Evolutionary conservation across 2,113 vertebrate genomes (phyloP), one percentile per base, ranked within the genome.

Genomic region (Callipepla californica): DNA sequence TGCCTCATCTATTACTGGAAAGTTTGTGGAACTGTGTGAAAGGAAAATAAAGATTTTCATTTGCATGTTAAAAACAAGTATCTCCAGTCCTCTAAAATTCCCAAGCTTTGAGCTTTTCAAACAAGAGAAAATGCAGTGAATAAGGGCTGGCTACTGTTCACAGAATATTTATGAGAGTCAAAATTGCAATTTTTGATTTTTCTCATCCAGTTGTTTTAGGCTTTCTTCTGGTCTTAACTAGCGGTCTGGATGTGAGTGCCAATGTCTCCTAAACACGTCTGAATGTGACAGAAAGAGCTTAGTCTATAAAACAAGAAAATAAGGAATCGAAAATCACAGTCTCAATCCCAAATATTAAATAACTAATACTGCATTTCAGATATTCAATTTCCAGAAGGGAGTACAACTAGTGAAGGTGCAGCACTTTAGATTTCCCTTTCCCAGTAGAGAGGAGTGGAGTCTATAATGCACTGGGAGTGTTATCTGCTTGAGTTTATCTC

Each of bases 111-210:
- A 83, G 61, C 55, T 95, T 96, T 80, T 85, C 55, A 73, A 96
- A 94, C 25, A 94, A 96, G 85, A 85, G 34, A 85, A 80, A 85
- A 74, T 55, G 89, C 3, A 3, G 92, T 86, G 75, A 86, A 87
- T 7, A 77, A 80, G 19, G 25, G 38, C 59, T 94, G 74, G 22
- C 42, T 90, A 87, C 79, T 96, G 57, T 66, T 96, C 63, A 86
- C 84, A 91, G 47, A 95, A 91, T 90, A 93, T 92, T 90, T 94
- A 89, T 89, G 82, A 96, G 91, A 87, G 81, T 85, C 36, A 47
- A 89, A 97, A 95, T 42, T n/a, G 70, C 90, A 78, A 90, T 92
- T 96, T 55, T 85, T 95, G 50, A 75, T 97, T 94, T 96, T 95
- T 92, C 70, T 58, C 34, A 93, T 89, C 47, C 73, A 91, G 61